Conservation (phyloP, 2,797 vertebrate species). For the Philypnodon macrostomus region DNA sequence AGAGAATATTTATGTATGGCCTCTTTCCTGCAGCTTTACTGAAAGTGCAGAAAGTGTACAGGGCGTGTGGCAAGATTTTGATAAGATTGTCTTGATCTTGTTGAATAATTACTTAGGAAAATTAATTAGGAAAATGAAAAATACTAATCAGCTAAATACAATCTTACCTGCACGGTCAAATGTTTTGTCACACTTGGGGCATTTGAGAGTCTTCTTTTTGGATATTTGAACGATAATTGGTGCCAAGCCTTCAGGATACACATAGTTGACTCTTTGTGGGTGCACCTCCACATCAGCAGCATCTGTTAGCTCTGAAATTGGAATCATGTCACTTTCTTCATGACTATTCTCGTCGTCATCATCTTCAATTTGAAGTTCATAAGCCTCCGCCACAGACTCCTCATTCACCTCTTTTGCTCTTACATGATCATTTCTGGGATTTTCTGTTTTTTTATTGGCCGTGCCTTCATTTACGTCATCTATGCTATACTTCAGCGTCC, state of each 20-base stretch:
- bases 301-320: constrained; percentile 62
- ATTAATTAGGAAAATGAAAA: too few species aligned
- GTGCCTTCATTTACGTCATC: constrained; percentile 53
- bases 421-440: constrained; percentile 50
- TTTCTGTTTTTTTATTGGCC: constrained; percentile 47
- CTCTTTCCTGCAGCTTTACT: background rate
- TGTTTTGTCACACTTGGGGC: constrained; percentile 94
- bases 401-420: constrained; percentile 66
- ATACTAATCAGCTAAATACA: background rate
- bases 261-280: constrained; percentile 47
- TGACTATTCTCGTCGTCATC: constrained; percentile 75
- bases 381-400: constrained; percentile 51
- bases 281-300: constrained; percentile 67
- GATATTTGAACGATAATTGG: constrained; percentile 85
- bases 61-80: too few species aligned
- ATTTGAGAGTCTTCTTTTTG: constrained; percentile 89
- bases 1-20: too few species aligned
- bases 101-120: too few species aligned
- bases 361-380: constrained; percentile 66
- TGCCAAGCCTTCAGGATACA: constrained; percentile 84
- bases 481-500: constrained; percentile 75
- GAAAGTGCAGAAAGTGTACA: background rate
- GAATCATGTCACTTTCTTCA: constrained; percentile 66
- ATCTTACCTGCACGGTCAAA: constrained; percentile 96
- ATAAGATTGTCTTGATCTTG: too few species aligned